Percentiles rank a stretch among this genome's conserved stretches.
Conservation (phyloP, 2,113 vertebrate genomes). For the Dipodomys stephensi region DNA sequence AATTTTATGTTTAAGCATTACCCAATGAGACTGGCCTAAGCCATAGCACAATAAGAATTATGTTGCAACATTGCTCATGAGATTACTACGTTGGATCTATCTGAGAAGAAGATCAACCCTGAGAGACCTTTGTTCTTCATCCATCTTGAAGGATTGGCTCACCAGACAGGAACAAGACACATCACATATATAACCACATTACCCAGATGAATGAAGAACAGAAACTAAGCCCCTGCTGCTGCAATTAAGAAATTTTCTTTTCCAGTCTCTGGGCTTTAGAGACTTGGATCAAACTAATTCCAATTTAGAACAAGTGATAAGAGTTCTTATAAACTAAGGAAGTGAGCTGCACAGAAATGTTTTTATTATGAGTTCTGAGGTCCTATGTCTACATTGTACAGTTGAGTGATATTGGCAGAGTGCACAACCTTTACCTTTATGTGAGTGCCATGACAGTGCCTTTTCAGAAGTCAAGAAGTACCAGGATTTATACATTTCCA, state of each 20-base stretch:
- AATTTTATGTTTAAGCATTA: background rate
- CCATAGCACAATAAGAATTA: background rate
- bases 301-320: conserved; percentile 85
- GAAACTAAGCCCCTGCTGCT: conserved; percentile 85
- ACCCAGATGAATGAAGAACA: conserved; percentile 83
- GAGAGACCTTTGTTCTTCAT: background rate
- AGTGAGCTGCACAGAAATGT: conserved; percentile 80
- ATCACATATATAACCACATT: conserved; percentile 75
- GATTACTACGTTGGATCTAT: accelerated
- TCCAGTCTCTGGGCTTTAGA: conserved; percentile 84
- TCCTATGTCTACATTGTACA: too few species aligned
- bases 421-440: background rate
- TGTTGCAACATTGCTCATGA: accelerated
- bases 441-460: background rate
- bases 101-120: background rate
- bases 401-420: background rate
- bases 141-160: conserved; percentile 16
- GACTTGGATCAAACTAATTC: conserved; percentile 86
- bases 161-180: conserved; percentile 60
- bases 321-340: conserved; percentile 83
- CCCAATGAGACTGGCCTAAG: background rate
- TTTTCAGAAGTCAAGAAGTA: conserved; percentile 1
- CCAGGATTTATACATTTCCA: background rate
- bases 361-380: conserved; percentile 64
- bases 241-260: conserved; percentile 87